A percentile compares a stretch with the other conserved stretches of the same genome.
phyloP scores from a whole-genome alignment of 2,888 invertebrate genomes.

The Globia sparganii region DNA sequence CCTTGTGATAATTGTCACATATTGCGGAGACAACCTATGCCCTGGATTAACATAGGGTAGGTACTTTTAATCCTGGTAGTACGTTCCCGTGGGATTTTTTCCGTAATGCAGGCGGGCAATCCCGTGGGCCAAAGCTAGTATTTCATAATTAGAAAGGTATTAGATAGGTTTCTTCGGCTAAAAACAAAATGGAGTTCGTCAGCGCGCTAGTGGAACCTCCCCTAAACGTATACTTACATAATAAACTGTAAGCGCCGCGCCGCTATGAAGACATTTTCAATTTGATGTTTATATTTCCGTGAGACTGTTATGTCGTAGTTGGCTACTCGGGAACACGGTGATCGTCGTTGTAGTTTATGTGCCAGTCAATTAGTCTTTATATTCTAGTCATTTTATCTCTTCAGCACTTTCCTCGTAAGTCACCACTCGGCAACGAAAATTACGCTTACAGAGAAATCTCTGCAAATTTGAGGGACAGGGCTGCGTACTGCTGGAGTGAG shows the following conservation, averaged over 20 bases:
- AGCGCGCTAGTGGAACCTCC: neutral
- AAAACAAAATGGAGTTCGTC: neutral
- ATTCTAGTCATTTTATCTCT: neutral
- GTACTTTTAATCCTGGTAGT: no score
- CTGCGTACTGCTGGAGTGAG: neutral
- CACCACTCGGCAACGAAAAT: neutral
- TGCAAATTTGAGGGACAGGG: neutral
- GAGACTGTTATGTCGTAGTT: neutral
- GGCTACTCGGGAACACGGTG: neutral
- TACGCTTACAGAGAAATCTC: neutral
- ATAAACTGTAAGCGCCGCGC: neutral
- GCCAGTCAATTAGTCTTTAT: neutral
- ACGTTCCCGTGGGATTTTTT: no score
- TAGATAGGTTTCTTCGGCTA: neutral
- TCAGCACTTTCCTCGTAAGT: neutral
- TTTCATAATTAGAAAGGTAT: no score
- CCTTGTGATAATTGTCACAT: no score
- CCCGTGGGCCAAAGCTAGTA: no score
- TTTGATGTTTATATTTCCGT: slow-evolving; percentile 32
- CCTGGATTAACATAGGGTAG: no score
- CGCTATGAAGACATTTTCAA: slow-evolving; percentile 34
- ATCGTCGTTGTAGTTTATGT: neutral
- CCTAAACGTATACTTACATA: neutral
- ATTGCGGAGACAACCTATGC: no score
- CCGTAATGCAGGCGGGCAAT: no score